Percentiles rank a stretch among this genome's conserved stretches.
These are phyloP conservation scores for Astropecten irregularis DNA, from an alignment of 53 echinoderm and acorn worm species.

Conservation along the genomic window DNA sequence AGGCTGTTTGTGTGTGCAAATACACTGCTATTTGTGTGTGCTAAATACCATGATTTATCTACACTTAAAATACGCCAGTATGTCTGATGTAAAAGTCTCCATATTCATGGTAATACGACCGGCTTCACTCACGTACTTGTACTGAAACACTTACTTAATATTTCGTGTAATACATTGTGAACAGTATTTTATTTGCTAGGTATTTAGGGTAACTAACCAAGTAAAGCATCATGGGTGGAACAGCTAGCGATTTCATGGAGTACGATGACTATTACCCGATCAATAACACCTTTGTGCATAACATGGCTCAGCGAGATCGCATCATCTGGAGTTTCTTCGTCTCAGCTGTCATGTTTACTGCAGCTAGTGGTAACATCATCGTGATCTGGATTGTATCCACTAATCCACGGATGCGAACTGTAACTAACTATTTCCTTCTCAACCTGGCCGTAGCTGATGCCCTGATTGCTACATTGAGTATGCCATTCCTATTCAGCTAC, in stretches of 20 bases:
- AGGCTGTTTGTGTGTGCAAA: too few species aligned
- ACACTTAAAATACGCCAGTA: too few species aligned
- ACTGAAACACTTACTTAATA: too few species aligned
- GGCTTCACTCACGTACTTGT: too few species aligned
- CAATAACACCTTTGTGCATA: constrained; percentile 10
- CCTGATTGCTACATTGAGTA: constrained; percentile 76
- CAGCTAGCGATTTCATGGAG: constrained; percentile 37
- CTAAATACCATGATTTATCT: too few species aligned
- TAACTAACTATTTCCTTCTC: constrained; percentile 90
- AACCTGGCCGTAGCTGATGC: constrained; percentile 90
- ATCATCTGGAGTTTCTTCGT: constrained; percentile 84
- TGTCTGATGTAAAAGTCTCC: too few species aligned
- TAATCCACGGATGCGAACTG: constrained; percentile 84
- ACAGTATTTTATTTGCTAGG: too few species aligned
- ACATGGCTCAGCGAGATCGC: constrained; percentile 28
- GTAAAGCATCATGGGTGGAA: constrained; percentile 21
- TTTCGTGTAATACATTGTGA: too few species aligned
- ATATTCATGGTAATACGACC: too few species aligned
- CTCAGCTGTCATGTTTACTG: constrained; percentile 63
- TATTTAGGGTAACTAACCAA: too few species aligned
- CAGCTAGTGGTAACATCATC: constrained; percentile 88
- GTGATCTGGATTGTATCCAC: constrained; percentile 95
- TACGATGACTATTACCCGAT: constrained; percentile 32
- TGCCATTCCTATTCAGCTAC: constrained; percentile 75
- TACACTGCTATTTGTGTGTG: too few species aligned